Percentiles rank a stretch among this genome's conserved stretches.
These are phyloP conservation scores for Uromys caudimaculatus DNA, from an alignment of 2,797 vertebrate species.

Conservation along the genomic window DNA sequence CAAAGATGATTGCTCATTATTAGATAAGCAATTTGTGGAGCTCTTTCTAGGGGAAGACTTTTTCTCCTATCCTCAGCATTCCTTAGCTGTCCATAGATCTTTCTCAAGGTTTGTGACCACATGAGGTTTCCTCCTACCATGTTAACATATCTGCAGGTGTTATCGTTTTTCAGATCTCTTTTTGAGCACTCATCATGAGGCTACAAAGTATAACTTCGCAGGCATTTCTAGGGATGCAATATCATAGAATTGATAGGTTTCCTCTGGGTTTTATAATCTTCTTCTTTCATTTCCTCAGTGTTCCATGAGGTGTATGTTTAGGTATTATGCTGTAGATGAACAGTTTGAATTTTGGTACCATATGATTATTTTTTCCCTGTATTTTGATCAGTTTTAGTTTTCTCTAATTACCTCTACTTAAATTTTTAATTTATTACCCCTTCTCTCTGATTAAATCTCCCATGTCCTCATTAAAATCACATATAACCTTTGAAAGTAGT, in stretches of 20 bases:
- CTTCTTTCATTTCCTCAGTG: too few species aligned
- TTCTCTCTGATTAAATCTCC: too few species aligned
- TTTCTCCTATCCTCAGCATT: background rate
- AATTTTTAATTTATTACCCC: background rate
- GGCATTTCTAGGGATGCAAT: background rate
- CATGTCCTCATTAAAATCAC: too few species aligned
- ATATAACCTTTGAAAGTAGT: too few species aligned
- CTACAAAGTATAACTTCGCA: background rate
- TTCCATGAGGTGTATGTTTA: too few species aligned
- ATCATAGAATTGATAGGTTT: background rate
- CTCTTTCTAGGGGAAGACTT: background rate
- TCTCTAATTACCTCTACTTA: background rate
- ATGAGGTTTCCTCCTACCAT: background rate
- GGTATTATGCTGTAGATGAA: background rate
- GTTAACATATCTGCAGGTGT: background rate
- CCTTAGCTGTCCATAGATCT: background rate
- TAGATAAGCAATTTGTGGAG: background rate
- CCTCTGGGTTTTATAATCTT: background rate
- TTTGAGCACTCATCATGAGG: background rate
- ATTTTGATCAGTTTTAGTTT: background rate
- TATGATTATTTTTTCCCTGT: background rate
- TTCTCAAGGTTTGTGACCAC: background rate
- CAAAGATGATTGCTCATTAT: background rate
- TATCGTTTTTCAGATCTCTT: rapidly evolving
- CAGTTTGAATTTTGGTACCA: too few species aligned